Evolutionary conservation across 2,113 vertebrate species (phyloP).

Genomic region (Alethe castanea): DNA sequence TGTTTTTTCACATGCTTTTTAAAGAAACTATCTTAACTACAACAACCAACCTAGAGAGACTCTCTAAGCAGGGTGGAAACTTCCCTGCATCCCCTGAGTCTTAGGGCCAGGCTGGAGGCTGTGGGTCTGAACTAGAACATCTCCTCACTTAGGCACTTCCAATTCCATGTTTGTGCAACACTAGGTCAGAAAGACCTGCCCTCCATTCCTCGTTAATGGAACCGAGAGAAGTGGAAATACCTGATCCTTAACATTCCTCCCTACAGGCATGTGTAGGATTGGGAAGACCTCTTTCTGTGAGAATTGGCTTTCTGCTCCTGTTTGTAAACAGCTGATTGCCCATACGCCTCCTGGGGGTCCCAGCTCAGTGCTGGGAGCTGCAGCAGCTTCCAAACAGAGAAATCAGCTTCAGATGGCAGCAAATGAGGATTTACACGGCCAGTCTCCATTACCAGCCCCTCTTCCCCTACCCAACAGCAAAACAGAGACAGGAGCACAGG

Average conservation of each 20-base stretch:
- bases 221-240: conserved; percentile 49
- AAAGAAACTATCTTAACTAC: background rate
- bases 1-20: background rate
- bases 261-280: background rate
- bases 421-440: background rate
- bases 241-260: conserved; percentile 60
- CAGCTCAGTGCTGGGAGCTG: background rate
- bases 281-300: background rate
- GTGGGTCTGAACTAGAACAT: background rate
- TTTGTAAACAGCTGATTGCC: background rate
- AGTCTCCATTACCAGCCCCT: background rate
- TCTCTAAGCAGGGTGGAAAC: background rate
- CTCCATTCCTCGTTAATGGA: background rate
- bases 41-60: background rate
- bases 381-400: background rate
- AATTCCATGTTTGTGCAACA: background rate
- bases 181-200: background rate
- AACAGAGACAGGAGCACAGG: background rate
- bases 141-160: background rate
- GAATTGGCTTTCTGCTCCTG: background rate
- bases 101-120: background rate
- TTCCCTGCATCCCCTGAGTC: background rate
- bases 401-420: background rate
- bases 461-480: background rate
- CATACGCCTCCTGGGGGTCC: fast-evolving